A percentile compares a stretch with the other conserved stretches of the same genome.
phyloP scores from a whole-genome alignment of 35 echinoderm and acorn worm species.

The Acanthaster planci region DNA sequence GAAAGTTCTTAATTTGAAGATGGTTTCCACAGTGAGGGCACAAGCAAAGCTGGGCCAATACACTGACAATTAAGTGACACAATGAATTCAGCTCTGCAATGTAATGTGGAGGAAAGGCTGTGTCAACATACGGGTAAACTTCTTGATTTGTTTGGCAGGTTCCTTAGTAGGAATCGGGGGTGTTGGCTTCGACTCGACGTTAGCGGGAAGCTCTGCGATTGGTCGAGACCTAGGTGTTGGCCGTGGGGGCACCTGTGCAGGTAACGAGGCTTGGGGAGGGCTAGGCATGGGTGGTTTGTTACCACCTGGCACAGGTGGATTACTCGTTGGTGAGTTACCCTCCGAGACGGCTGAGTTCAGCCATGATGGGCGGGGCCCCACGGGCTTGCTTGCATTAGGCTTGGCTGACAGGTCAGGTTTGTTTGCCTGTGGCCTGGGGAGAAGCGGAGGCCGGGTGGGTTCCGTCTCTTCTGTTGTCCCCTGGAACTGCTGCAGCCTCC shows the following conservation, averaged over 20 bases:
- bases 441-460: background rate
- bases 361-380: background rate
- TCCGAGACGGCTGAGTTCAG: background rate
- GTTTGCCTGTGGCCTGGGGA: background rate
- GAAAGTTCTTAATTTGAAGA: no score
- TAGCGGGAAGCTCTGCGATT: background rate
- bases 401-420: background rate
- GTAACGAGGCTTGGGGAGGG: background rate
- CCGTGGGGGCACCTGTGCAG: background rate
- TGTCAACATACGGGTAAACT: constrained; percentile 7
- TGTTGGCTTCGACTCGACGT: background rate
- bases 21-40: no score
- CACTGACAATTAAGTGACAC: no score
- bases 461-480: background rate
- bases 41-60: no score
- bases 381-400: background rate
- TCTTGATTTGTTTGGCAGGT: background rate
- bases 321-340: background rate
- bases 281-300: background rate
- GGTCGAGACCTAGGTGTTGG: background rate
- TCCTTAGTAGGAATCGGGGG: constrained; percentile 1
- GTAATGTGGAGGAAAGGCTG: no score
- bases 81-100: no score
- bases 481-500: background rate
- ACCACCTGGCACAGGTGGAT: background rate